These are phyloP conservation scores for Xenopus tropicalis DNA, from an alignment of 2,113 vertebrate species.

Conservation along the genomic window DNA sequence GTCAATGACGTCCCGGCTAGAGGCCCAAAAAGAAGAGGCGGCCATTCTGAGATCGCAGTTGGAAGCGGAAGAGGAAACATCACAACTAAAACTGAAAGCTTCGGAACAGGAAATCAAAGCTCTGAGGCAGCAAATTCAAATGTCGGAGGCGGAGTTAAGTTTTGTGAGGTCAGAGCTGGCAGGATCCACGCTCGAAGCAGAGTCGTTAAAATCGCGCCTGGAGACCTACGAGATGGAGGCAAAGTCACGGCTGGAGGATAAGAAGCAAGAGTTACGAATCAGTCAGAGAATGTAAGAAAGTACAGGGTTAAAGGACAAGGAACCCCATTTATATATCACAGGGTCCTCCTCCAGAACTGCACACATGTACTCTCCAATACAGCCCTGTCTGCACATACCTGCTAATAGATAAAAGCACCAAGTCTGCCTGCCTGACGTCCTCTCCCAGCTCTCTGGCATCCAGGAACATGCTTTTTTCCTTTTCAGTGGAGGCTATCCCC, in stretches of 20 bases:
- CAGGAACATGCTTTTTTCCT: too few relatives aligned
- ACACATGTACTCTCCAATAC: too few relatives aligned
- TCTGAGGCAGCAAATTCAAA: neutral
- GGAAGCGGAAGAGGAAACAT: slow-evolving; percentile 1
- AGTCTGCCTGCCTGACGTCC: too few relatives aligned
- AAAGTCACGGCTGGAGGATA: slow-evolving; percentile 49
- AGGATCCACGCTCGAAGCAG: slow-evolving; percentile 44
- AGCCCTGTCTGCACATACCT: too few relatives aligned
- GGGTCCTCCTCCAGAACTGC: too few relatives aligned
- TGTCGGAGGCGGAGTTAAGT: neutral
- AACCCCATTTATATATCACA: too few relatives aligned
- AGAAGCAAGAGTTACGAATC: slow-evolving; percentile 45
- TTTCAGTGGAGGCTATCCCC: too few relatives aligned
- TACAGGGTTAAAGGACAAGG: too few relatives aligned
- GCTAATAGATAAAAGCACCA: too few relatives aligned
- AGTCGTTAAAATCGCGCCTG: slow-evolving; percentile 40
- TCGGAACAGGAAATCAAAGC: slow-evolving; percentile 8
- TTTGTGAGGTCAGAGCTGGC: slow-evolving; percentile 56
- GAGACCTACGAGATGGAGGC: slow-evolving; percentile 54
- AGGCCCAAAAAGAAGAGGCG: neutral
- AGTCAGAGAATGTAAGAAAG: slow-evolving; percentile 54
- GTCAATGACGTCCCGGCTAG: neutral
- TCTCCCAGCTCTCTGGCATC: too few relatives aligned
- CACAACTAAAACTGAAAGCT: neutral
- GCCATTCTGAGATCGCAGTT: neutral